Percentiles rank a stretch among this genome's conserved stretches.
Conservation (phyloP, 2,113 vertebrate species). For the Salminus brasiliensis region DNA sequence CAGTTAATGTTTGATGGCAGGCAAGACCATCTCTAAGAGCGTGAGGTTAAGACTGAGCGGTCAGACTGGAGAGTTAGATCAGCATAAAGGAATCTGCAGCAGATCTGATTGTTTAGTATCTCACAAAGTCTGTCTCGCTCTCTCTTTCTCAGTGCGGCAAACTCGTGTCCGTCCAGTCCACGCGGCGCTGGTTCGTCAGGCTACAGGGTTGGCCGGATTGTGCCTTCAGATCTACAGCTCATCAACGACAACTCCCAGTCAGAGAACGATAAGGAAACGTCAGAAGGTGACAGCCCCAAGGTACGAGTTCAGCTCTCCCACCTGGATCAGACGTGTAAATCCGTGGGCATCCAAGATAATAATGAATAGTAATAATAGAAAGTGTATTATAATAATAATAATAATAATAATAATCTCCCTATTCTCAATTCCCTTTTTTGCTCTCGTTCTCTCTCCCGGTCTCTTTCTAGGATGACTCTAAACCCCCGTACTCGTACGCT, state of each 20-base stretch:
- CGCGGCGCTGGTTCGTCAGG: constrained; percentile 92
- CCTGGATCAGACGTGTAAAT: too few relatives aligned
- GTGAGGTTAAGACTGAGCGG: too few relatives aligned
- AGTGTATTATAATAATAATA: too few relatives aligned
- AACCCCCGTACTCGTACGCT: constrained; percentile 97
- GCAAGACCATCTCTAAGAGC: too few relatives aligned
- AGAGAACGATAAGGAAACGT: constrained; percentile 95
- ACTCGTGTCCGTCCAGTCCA: constrained; percentile 97
- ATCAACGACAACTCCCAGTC: constrained; percentile 90
- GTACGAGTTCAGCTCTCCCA: constrained; percentile 71
- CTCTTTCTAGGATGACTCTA: constrained; percentile 88
- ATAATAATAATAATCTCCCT: too few relatives aligned
- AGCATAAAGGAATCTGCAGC: not conserved
- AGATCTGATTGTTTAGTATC: not conserved
- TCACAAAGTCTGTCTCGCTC: not conserved
- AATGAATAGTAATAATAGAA: too few relatives aligned
- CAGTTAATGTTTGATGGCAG: too few relatives aligned
- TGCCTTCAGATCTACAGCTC: constrained; percentile 90
- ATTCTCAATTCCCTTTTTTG: constrained; percentile 25
- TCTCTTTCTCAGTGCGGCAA: constrained; percentile 83
- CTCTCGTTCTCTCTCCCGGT: not conserved
- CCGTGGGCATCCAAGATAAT: too few relatives aligned
- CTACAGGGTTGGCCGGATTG: constrained; percentile 89
- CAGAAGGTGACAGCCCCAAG: constrained; percentile 96
- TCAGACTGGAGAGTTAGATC: too few relatives aligned